Conservation (phyloP, 2,797 vertebrate species). For the Meda fulgida region DNA sequence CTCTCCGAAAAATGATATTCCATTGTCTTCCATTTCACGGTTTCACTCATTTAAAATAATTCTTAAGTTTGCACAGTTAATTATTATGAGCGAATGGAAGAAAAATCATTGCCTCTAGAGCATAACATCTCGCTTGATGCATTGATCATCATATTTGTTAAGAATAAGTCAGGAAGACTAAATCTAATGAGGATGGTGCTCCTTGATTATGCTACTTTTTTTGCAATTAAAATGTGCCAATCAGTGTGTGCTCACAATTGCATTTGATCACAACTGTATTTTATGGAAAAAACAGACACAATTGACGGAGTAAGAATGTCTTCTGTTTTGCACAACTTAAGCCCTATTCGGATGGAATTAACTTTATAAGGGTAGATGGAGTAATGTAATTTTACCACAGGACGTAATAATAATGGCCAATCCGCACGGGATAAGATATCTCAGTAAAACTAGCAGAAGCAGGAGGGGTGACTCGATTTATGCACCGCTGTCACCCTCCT, state of each 20-base stretch:
- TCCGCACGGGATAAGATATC: too few species aligned
- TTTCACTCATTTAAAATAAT: conserved; percentile 51
- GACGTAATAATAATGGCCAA: too few species aligned
- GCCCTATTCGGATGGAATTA: too few species aligned
- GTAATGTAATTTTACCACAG: too few species aligned
- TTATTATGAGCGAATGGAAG: conserved; percentile 47
- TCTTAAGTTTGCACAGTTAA: conserved; percentile 39
- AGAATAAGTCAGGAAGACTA: conserved; percentile 16
- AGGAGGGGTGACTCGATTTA: too few species aligned
- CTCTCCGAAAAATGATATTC: conserved; percentile 46
- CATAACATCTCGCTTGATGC: conserved; percentile 7
- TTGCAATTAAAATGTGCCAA: conserved; percentile 20
- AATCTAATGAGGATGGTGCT: conserved; percentile 29
- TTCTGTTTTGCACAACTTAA: conserved; percentile 17
- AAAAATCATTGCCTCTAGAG: conserved; percentile 16
- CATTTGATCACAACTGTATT: conserved; percentile 8
- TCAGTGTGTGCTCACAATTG: neutral
- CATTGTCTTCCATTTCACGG: conserved; percentile 39
- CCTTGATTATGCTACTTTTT: neutral
- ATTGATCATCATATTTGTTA: conserved; percentile 28
- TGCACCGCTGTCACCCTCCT: too few species aligned
- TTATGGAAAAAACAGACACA: neutral
- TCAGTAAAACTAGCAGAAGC: too few species aligned
- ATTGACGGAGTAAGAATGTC: neutral
- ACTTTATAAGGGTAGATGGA: too few species aligned